These are phyloP conservation scores for Halyomorpha halys DNA, from an alignment of 1,140 invertebrate genomes.

Conservation along the genomic window DNA sequence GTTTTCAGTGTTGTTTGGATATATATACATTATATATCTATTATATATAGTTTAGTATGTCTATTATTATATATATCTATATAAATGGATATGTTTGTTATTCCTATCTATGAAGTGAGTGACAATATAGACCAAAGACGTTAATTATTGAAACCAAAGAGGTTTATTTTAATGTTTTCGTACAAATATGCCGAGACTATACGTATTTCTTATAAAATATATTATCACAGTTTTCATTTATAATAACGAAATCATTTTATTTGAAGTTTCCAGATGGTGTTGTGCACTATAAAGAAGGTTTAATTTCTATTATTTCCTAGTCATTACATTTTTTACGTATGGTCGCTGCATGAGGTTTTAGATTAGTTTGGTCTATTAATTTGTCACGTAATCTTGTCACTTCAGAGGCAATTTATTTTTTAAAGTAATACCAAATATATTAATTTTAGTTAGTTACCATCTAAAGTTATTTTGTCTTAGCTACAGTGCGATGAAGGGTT, in stretches of 20 bases:
- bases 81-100: conserved; percentile 5
- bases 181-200: not conserved
- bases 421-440: conserved; percentile 13
- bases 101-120: not conserved
- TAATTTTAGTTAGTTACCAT: conserved; percentile 18
- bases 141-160: conserved; percentile 5
- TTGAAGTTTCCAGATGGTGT: not conserved
- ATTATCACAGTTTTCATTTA: not conserved
- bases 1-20: conserved; percentile 15
- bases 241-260: not conserved
- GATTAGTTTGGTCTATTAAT: conserved; percentile 8
- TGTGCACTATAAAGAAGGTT: too few relatives aligned
- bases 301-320: too few relatives aligned
- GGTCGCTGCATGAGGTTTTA: not conserved
- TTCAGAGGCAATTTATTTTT: conserved; percentile 4
- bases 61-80: conserved; percentile 7
- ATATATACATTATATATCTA: conserved; percentile 9
- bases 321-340: not conserved
- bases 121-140: conserved; percentile 6
- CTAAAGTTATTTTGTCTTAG: not conserved
- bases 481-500: not conserved
- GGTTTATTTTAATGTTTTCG: not conserved
- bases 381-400: not conserved
- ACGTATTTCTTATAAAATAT: not conserved
- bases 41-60: conserved; percentile 12